phyloP scores from a whole-genome alignment of 2,888 invertebrate genomes.

The Macrosiphum euphorbiae region DNA sequence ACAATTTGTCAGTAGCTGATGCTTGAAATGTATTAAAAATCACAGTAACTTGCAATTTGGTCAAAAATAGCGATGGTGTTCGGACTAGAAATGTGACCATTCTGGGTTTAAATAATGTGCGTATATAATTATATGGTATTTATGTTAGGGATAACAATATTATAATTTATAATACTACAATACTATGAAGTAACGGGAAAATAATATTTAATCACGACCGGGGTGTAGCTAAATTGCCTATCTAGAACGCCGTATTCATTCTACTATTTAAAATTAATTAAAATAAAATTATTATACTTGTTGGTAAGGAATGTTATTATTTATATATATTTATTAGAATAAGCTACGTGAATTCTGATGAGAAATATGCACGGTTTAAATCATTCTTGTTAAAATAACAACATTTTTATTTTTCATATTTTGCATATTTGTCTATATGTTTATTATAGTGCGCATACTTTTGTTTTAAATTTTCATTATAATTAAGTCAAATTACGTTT shows the following conservation, averaged over 20 bases:
- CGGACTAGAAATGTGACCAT: neutral
- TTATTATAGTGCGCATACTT: neutral
- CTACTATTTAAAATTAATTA: neutral
- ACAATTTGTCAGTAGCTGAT: neutral
- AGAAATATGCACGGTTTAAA: neutral
- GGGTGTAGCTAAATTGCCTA: neutral
- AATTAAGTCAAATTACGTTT: neutral
- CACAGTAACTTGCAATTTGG: neutral
- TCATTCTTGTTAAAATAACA: neutral
- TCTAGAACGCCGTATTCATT: neutral
- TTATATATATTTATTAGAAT: neutral
- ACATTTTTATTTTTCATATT: neutral
- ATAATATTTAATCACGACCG: neutral
- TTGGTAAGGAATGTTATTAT: neutral
- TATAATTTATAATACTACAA: neutral
- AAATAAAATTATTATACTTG: neutral
- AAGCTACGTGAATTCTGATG: neutral
- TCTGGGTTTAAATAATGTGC: neutral
- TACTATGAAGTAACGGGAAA: neutral
- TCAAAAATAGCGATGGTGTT: neutral
- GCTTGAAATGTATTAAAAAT: neutral
- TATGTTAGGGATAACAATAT: too few relatives aligned
- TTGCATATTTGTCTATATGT: neutral
- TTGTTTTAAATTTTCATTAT: neutral
- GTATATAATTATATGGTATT: neutral